Evolutionary conservation across 1,140 invertebrate species (phyloP).

Genomic region (Bombus sibiricus): DNA sequence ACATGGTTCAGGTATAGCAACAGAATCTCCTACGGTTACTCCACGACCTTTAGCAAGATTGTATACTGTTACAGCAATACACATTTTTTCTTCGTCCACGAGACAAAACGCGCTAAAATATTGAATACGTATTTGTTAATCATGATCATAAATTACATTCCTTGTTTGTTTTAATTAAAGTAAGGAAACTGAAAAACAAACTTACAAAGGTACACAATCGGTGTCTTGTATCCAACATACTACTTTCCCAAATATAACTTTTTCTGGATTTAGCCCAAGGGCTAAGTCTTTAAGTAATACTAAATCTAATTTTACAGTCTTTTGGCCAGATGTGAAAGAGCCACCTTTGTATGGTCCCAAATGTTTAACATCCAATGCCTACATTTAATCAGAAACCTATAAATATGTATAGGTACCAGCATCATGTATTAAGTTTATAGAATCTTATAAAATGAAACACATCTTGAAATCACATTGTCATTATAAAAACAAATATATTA

Average conservation of each 20-base stretch:
- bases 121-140: slow-evolving; percentile 26
- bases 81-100: slow-evolving; percentile 88
- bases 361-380: slow-evolving; percentile 84
- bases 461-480: neutral
- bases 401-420: slow-evolving; percentile 59
- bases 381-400: slow-evolving; percentile 65
- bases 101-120: slow-evolving; percentile 90
- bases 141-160: slow-evolving; percentile 7
- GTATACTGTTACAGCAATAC: slow-evolving; percentile 90
- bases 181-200: slow-evolving; percentile 50
- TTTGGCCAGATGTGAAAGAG: slow-evolving; percentile 82
- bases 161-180: neutral
- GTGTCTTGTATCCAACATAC: slow-evolving; percentile 90
- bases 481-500: neutral
- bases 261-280: slow-evolving; percentile 85
- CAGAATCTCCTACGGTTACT: slow-evolving; percentile 92
- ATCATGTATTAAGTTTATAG: slow-evolving; percentile 49
- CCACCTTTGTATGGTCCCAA: slow-evolving; percentile 86
- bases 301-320: slow-evolving; percentile 83
- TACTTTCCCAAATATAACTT: slow-evolving; percentile 91
- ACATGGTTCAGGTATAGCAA: slow-evolving; percentile 91
- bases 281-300: slow-evolving; percentile 82
- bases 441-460: neutral
- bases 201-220: slow-evolving; percentile 91
- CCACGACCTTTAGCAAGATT: slow-evolving; percentile 92